A percentile compares a stretch with the other conserved stretches of the same genome.
Conservation (phyloP, 2,888 invertebrate genomes). For the Microctonus brassicae region DNA sequence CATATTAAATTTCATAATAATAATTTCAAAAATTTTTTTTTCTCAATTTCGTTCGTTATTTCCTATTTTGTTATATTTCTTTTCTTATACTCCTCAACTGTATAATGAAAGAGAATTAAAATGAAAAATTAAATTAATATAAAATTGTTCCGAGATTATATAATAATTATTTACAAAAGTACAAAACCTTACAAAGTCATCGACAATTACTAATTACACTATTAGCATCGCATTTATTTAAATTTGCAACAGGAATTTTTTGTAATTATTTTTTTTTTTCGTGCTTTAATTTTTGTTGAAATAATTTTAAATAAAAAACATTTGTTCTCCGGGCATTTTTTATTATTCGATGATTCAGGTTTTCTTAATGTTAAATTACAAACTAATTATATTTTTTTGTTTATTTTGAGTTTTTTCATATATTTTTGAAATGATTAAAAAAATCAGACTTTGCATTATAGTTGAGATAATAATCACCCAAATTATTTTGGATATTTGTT, state of each 20-base stretch:
- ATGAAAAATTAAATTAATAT: constrained; percentile 4
- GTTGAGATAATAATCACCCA: constrained; percentile 20
- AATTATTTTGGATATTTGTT: neutral
- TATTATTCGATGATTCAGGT: constrained; percentile 36
- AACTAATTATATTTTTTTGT: constrained; percentile 23
- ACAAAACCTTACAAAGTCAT: constrained; percentile 68
- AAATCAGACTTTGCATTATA: constrained; percentile 46
- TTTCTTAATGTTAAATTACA: constrained; percentile 37
- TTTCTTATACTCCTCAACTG: neutral
- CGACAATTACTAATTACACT: constrained; percentile 22
- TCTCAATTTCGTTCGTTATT: no score
- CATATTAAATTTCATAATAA: constrained; percentile 1
- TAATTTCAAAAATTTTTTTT: neutral
- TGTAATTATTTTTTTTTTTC: constrained; percentile 31
- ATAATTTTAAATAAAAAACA: neutral
- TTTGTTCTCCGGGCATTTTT: constrained; percentile 3
- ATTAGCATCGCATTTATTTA: constrained; percentile 17
- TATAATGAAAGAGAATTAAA: no score
- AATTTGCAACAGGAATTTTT: no score
- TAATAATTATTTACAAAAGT: constrained; percentile 67
- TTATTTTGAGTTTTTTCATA: neutral
- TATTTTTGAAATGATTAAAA: constrained; percentile 19
- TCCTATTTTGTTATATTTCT: no score
- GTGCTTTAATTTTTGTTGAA: constrained; percentile 11
- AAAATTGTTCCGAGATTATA: constrained; percentile 37